A percentile compares a stretch with the other conserved stretches of the same genome.
These are phyloP conservation scores for Daboia siamensis DNA, from an alignment of 2,113 vertebrate species.

Conservation along the genomic window DNA sequence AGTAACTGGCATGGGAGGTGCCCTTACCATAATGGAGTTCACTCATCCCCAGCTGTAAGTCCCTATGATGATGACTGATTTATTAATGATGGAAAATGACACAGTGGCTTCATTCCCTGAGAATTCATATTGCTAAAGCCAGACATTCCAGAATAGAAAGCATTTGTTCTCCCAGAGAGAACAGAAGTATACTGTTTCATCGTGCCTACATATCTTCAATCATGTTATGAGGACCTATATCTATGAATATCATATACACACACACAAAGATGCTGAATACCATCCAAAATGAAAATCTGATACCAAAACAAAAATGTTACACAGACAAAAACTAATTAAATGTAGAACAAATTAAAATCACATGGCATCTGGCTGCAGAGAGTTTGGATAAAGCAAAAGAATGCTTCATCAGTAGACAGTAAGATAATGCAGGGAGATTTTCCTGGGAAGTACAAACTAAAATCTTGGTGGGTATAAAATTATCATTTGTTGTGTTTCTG, in stretches of 20 bases:
- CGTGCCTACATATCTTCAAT: background rate
- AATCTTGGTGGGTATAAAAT: background rate
- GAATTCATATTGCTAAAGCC: background rate
- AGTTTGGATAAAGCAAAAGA: background rate
- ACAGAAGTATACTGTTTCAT: background rate
- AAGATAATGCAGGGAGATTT: background rate
- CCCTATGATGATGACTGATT: constrained; percentile 21
- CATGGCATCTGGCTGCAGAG: background rate
- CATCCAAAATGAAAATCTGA: background rate
- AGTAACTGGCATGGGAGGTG: constrained; percentile 19
- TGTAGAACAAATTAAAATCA: background rate
- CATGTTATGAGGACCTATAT: background rate
- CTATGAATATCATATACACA: background rate
- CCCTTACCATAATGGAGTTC: constrained; percentile 18
- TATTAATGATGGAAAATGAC: constrained; percentile 16
- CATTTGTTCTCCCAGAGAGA: background rate
- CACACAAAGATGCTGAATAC: background rate
- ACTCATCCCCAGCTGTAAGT: constrained; percentile 16
- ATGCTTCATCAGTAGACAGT: background rate
- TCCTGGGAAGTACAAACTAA: background rate
- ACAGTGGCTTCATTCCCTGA: constrained; percentile 6
- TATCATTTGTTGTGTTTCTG: background rate
- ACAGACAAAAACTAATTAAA: background rate
- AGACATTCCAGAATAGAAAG: background rate
- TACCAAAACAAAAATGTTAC: background rate